phyloP scores from a whole-genome alignment of 2,888 invertebrate species.

The Escarpia spicata region DNA sequence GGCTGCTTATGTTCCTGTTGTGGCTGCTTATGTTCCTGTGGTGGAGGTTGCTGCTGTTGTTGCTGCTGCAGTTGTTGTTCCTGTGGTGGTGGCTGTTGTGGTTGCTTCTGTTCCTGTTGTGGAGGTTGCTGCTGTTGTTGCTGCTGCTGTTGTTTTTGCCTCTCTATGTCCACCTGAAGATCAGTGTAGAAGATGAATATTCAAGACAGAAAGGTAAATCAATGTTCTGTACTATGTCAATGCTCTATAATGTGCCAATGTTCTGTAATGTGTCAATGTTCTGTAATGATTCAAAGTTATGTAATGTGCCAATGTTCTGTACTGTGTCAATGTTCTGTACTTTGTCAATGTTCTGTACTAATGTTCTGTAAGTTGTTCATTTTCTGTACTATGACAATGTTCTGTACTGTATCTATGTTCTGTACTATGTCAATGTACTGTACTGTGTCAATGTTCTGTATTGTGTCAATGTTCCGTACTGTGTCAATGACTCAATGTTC shows the following conservation, averaged over 20 bases:
- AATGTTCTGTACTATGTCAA: neutral
- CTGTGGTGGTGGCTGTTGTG: neutral
- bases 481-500: no score
- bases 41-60: neutral
- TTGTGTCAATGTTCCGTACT: no score
- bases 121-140: neutral
- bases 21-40: neutral
- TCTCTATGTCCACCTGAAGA: neutral
- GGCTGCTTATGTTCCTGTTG: neutral
- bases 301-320: no score
- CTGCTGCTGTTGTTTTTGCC: neutral
- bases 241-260: neutral
- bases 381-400: no score
- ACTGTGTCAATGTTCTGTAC: no score
- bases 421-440: no score
- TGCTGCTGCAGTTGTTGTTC: neutral
- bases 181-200: neutral
- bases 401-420: no score
- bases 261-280: neutral
- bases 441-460: no score
- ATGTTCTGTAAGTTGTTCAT: no score
- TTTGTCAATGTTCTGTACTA: no score
- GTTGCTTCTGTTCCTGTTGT: neutral
- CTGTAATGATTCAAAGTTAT: neutral
- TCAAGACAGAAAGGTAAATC: neutral